Percentiles rank a stretch among this genome's conserved stretches.
These are phyloP conservation scores for Manis crassicaudata DNA, from an alignment of 2,797 vertebrate genomes.

Conservation along the genomic window DNA sequence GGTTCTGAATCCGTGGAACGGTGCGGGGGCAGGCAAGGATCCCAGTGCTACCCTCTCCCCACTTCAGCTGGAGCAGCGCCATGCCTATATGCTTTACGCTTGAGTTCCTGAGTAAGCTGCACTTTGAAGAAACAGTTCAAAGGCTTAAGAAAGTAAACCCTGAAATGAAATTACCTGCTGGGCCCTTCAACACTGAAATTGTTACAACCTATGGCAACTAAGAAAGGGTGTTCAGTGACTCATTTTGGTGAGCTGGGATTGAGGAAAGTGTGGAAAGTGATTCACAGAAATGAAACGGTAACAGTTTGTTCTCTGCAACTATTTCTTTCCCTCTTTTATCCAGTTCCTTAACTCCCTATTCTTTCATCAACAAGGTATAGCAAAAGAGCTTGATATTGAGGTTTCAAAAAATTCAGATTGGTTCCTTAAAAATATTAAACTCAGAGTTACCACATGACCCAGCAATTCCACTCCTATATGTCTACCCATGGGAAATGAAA, in stretches of 20 bases:
- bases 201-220: background rate
- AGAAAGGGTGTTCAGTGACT: fast-evolving
- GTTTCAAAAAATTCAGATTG: background rate
- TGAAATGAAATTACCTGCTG: background rate
- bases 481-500: background rate
- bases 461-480: background rate
- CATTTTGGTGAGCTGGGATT: fast-evolving
- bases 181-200: background rate
- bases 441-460: background rate
- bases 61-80: background rate
- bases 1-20: background rate
- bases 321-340: background rate
- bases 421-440: background rate
- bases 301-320: background rate
- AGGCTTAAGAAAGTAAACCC: background rate
- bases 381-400: background rate
- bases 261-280: background rate
- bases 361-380: background rate
- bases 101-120: background rate
- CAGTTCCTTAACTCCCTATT: background rate
- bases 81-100: fast-evolving
- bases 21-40: background rate
- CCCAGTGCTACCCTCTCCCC: background rate
- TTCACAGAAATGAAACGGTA: background rate
- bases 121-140: background rate